Percentiles rank a stretch among this genome's conserved stretches.
Conservation (phyloP, 2,113 vertebrate genomes). For the Fulmarus glacialis region DNA sequence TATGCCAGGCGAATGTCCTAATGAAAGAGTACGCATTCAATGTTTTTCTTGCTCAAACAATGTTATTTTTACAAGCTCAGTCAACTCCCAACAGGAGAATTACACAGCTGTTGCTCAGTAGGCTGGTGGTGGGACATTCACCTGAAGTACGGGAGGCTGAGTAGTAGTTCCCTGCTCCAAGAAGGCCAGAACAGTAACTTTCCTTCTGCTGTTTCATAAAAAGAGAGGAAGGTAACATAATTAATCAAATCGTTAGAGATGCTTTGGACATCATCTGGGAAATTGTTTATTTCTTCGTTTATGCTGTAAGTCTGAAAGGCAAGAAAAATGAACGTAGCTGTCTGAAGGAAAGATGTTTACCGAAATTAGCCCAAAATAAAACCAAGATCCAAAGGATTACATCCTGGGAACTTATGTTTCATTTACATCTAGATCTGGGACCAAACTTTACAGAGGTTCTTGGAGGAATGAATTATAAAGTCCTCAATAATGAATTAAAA, state of each 20-base stretch:
- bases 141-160: neutral
- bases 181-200: neutral
- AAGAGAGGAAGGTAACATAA: neutral
- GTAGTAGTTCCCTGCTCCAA: neutral
- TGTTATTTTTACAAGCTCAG: neutral
- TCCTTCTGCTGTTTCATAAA: neutral
- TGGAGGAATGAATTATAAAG: neutral
- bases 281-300: neutral
- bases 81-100: neutral
- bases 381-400: neutral
- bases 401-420: neutral
- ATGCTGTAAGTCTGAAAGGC: neutral
- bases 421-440: neutral
- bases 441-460: neutral
- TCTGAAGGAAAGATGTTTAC: neutral
- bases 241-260: neutral
- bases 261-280: no score
- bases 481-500: neutral
- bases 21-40: neutral
- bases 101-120: neutral
- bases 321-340: neutral
- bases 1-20: neutral
- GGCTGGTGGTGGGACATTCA: neutral
- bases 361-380: neutral
- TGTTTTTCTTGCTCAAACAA: neutral